Evolutionary conservation across 2,888 invertebrate genomes (phyloP).

Genomic region (Trilocha varians): DNA sequence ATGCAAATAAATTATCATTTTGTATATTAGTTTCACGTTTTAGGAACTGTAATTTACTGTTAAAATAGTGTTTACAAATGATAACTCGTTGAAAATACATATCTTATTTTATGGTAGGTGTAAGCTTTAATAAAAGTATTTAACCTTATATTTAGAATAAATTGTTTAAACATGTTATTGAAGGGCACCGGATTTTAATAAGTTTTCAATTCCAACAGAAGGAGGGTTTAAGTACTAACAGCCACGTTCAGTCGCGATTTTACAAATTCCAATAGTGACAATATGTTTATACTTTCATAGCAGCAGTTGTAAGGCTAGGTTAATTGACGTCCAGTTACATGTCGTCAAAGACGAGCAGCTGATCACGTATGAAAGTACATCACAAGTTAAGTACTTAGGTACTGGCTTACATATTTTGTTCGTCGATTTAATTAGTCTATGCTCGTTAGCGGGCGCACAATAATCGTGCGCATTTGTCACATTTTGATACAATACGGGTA

Average conservation of each 20-base stretch:
- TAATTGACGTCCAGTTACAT: conserved; percentile 62
- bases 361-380: conserved; percentile 49
- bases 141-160: not conserved
- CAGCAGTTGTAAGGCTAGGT: conserved; percentile 53
- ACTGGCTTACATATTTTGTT: conserved; percentile 36
- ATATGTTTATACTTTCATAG: conserved; percentile 47
- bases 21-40: conserved; percentile 44
- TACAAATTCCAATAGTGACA: conserved; percentile 51
- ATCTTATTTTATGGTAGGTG: not conserved
- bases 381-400: conserved; percentile 44
- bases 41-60: conserved; percentile 50
- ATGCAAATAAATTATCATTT: conserved; percentile 39
- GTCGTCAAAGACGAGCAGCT: conserved; percentile 26
- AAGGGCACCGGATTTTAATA: conserved; percentile 38
- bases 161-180: conserved; percentile 24
- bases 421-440: conserved; percentile 1
- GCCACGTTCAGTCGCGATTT: conserved; percentile 33
- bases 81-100: not conserved
- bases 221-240: conserved; percentile 46
- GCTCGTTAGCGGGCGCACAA: conserved; percentile 9
- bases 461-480: conserved; percentile 13
- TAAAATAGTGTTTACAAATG: not conserved
- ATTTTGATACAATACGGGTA: conserved; percentile 29
- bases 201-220: conserved; percentile 52
- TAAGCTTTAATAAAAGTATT: not conserved